Percentiles rank a stretch among this genome's conserved stretches.
Conservation (phyloP, 2,888 invertebrate species). For the Pristionchus mayeri region DNA sequence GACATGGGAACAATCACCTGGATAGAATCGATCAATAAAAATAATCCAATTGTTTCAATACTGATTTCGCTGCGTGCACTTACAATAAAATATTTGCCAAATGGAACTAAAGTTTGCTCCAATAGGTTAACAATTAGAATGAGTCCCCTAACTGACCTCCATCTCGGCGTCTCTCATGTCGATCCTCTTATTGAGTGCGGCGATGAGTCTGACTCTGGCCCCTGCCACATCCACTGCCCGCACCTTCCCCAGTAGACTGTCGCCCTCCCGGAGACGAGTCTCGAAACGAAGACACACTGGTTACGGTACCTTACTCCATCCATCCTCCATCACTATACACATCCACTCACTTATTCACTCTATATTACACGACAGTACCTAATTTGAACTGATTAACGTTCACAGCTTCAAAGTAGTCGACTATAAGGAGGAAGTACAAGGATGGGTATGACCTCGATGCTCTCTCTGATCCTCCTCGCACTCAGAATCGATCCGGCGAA, state of each 20-base stretch:
- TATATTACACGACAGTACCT: too few species aligned
- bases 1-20: constrained; percentile 43
- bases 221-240: constrained; percentile 42
- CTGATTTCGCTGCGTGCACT: too few species aligned
- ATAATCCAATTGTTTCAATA: too few species aligned
- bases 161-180: constrained; percentile 42
- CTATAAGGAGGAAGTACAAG: too few species aligned
- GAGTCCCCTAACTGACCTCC: background rate
- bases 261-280: constrained; percentile 44
- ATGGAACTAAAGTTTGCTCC: too few species aligned
- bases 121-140: too few species aligned
- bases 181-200: constrained; percentile 20
- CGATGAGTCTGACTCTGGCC: constrained; percentile 29
- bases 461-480: constrained; percentile 20
- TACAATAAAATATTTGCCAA: too few species aligned
- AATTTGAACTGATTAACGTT: too few species aligned
- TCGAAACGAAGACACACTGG: background rate
- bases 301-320: constrained; percentile 40
- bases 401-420: too few species aligned
- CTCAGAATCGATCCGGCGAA: constrained; percentile 40
- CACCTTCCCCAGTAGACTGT: constrained; percentile 27
- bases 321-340: too few species aligned
- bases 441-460: constrained; percentile 34
- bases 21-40: background rate
- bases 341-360: too few species aligned